Evolutionary conservation across 1,140 invertebrate species (phyloP).

Genomic region (Cotesia vestalis): DNA sequence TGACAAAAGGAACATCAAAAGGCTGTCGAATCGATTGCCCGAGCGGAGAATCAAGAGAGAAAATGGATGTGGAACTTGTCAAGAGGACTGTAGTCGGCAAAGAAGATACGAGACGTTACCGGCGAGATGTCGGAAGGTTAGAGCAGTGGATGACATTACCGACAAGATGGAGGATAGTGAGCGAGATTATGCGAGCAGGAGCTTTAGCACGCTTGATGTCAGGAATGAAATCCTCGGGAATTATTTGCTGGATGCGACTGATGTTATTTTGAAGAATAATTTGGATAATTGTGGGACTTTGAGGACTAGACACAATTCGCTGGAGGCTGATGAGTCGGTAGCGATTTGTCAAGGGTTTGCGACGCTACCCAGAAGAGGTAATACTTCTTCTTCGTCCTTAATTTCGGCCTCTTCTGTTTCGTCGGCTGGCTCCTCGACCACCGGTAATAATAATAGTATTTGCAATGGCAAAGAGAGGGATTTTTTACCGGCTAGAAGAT

Average conservation of each 20-base stretch:
- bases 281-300: constrained; percentile 1
- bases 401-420: background rate
- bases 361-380: constrained; percentile 53
- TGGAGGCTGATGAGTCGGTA: constrained; percentile 40
- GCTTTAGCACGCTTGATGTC: constrained; percentile 46
- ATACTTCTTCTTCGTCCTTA: constrained; percentile 23
- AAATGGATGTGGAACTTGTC: background rate
- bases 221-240: constrained; percentile 28
- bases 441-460: no score
- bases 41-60: constrained; percentile 36
- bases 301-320: constrained; percentile 50
- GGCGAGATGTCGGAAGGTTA: constrained; percentile 40
- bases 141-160: constrained; percentile 54
- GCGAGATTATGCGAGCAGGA: constrained; percentile 31
- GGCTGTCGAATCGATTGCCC: constrained; percentile 41
- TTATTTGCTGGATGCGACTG: constrained; percentile 55
- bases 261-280: constrained; percentile 48
- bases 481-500: constrained; percentile 47
- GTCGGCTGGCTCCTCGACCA: no score
- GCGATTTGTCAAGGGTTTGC: constrained; percentile 42
- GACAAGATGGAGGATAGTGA: constrained; percentile 39
- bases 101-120: constrained; percentile 58
- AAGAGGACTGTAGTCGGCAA: background rate
- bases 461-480: constrained; percentile 30
- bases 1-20: constrained; percentile 29